Evolutionary conservation across 1,140 invertebrate species (phyloP), one percentile per base, ranked within the genome.

Genomic region (Cydia pomonella): DNA sequence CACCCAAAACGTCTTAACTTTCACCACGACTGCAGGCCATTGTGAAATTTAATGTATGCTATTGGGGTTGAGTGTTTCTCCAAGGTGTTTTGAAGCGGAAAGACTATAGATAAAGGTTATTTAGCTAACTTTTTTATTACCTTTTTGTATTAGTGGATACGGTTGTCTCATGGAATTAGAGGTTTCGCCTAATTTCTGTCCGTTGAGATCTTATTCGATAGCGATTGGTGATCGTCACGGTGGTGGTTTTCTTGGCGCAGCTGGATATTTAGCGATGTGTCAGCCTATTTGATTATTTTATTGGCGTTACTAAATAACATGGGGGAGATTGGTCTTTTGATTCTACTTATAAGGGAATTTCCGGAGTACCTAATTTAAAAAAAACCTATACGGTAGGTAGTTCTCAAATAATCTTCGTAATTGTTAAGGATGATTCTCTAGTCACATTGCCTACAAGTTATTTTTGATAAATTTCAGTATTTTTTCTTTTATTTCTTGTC

Each of bases 201-300:
- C 87, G 87, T 88, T 88, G 84, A 87, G 87, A 90, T 90, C 85
- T 85, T 64, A 87, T 76, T 83, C 75, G 88, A 88, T 88, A 88
- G 84, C 75, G 80, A 81, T 81, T 72, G 63, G 63, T 66, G 73
- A 64, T 62, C 66, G 80, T 86, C 80, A 86, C 78, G 80, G 74
- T 83, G 74, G 76, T 80, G 23, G 74, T 77, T 77, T 79, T 79
- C 69, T 53, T 73, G 71, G 27, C 66, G 27, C 66, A 76, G 75
- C 50, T 73, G 69, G 62, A 47, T 53, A 62, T 63, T 62, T 50
- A 73, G 59, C 71, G 33, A 76, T 76, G 72, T 75, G 75, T 72
- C 75, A 75, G 75, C 62, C 25, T 63, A 73, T 66, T 76, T 21
- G 41, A n/a, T 33, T 16, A 13, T 59, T 59, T 59, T 27, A 66